Evolutionary conservation across 2,797 vertebrate genomes (phyloP).

Genomic region (Coccyzus lansbergi): DNA sequence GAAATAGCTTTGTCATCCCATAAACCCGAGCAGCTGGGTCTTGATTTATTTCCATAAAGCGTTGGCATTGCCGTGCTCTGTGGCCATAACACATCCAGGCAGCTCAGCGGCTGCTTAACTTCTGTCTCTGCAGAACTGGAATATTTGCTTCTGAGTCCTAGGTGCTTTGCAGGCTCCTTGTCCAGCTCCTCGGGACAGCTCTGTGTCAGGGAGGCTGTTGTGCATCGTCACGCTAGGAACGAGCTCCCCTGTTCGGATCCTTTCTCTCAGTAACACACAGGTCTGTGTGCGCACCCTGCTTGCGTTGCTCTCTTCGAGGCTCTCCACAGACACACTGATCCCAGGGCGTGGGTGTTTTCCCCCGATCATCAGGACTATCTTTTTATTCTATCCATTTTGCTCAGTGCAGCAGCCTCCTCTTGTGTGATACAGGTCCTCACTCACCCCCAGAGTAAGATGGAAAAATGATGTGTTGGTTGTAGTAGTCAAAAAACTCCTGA

Average conservation of each 20-base stretch:
- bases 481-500: not conserved
- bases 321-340: not conserved
- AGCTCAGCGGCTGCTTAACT: not conserved
- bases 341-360: not conserved
- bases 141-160: not conserved
- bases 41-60: conserved; percentile 11
- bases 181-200: not conserved
- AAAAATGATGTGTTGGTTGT: not conserved
- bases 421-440: not conserved
- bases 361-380: not conserved
- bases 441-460: not conserved
- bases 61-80: not conserved
- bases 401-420: not conserved
- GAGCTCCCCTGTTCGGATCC: rapidly evolving
- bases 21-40: not conserved
- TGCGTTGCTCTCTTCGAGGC: not conserved
- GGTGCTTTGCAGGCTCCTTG: not conserved
- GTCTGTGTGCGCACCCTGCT: not conserved
- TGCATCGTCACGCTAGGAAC: not conserved
- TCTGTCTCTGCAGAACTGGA: conserved; percentile 10
- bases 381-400: not conserved
- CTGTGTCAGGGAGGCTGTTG: not conserved
- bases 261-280: not conserved
- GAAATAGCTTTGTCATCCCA: not conserved
- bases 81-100: not conserved